phyloP scores from a whole-genome alignment of 2,888 invertebrate species.

The Esperia sulphurella region DNA sequence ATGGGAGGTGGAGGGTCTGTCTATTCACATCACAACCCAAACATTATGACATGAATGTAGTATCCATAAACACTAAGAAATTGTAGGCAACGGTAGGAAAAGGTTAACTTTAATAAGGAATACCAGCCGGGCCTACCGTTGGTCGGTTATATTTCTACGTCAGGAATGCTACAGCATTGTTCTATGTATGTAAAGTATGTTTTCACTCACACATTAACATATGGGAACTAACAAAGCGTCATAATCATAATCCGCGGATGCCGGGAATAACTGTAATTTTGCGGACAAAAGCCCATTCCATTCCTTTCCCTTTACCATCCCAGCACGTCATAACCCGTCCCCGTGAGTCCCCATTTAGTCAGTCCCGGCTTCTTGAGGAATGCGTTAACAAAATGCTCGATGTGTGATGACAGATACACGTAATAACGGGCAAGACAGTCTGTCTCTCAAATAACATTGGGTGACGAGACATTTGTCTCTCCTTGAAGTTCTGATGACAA shows the following conservation, averaged over 20 bases:
- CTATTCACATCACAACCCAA: no score
- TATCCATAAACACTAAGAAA: no score
- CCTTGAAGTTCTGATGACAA: no score
- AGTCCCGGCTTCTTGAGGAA: background rate
- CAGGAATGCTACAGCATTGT: no score
- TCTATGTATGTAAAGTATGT: no score
- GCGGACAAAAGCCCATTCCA: background rate
- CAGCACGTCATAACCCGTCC: background rate
- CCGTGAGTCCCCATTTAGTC: background rate
- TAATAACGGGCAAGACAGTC: background rate
- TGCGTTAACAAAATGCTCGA: background rate
- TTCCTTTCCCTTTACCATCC: background rate
- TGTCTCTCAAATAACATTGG: background rate
- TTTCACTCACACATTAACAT: background rate
- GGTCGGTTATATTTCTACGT: no score
- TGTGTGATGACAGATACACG: background rate
- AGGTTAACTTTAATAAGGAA: no score
- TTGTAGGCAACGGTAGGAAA: no score
- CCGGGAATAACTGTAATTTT: background rate
- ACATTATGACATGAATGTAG: no score
- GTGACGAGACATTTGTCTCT: no score
- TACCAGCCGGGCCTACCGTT: no score
- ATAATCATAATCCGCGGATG: background rate
- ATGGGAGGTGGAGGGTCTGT: no score
- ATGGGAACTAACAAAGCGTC: background rate